Evolutionary conservation across 1,140 invertebrate species (phyloP), one percentile per base, ranked within the genome.

Genomic region (Lasioglossum baleicum): DNA sequence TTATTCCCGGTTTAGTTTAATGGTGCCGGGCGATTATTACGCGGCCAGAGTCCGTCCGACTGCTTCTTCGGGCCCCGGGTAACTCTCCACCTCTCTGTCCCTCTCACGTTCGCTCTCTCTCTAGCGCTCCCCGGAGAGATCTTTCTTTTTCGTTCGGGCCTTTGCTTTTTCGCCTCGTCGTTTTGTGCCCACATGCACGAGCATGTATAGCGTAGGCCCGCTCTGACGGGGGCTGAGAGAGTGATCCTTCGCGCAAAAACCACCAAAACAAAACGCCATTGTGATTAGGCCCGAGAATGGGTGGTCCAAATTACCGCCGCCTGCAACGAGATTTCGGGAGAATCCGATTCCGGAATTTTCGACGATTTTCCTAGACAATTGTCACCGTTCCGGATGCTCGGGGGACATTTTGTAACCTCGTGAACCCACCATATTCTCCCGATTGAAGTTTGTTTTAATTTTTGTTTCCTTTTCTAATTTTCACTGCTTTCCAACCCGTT

Each of bases 1-100:
- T 93, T 93, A 93, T 93, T 93, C 92, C 90, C 91, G 91, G 91
- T 93, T 92, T 92, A 93, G 92, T 93, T 93, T 93, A 93, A 93
- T 93, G 91, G 91, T 93, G 91, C 87, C 83, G 91, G 90, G 89
- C 91, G 92, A 93, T 93, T 93, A 93, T 93, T 93, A 93, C 92
- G 89, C 89, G 87, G 86, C 77, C 85, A 84, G 82, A 84, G 73
- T 84, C 83, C 82, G 85, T 81, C 77, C 83, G 84, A 90, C 85
- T 88, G 87, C 83, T 85, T 82, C 85, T 85, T 87, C 85, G 85
- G 87, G 86, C 88, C 87, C 88, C 72, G 78, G 71, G 71, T 67
- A 74, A 8, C 44, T 48, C 7, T 69, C 13, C 51, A 1, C 64
- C 8, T 8, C 44, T 48, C 44, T 48, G 8, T 5, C 51, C 15